Evolutionary conservation across 2,888 invertebrate genomes (phyloP).

Genomic region (Harpalus rubripes): DNA sequence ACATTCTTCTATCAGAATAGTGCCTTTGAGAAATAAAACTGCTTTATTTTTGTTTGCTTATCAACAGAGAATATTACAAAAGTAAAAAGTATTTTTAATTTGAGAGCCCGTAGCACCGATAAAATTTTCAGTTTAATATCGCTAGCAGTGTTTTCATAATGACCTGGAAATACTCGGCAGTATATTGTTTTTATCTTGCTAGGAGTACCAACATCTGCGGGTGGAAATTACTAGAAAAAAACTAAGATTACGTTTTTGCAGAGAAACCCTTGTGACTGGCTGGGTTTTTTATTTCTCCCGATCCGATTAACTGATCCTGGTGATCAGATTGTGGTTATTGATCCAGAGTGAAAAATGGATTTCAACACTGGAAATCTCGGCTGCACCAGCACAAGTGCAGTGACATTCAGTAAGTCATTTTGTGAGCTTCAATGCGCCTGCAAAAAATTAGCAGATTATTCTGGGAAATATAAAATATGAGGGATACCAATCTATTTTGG

Average conservation of each 20-base stretch:
- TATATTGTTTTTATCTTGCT: constrained; percentile 38
- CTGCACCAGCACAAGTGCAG: background rate
- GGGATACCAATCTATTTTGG: too few species aligned
- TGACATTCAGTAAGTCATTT: background rate
- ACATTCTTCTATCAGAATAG: too few species aligned
- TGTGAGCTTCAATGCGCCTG: background rate
- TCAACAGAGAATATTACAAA: background rate
- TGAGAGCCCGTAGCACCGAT: background rate
- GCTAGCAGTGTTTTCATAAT: constrained; percentile 41
- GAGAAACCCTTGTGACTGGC: constrained; percentile 45
- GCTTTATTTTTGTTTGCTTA: background rate
- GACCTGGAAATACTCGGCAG: constrained; percentile 46
- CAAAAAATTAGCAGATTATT: too few species aligned
- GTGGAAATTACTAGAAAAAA: constrained; percentile 33
- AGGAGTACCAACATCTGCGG: constrained; percentile 48
- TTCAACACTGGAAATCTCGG: too few species aligned
- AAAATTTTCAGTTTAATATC: constrained; percentile 40
- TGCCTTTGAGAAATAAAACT: too few species aligned
- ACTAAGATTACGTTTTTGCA: constrained; percentile 33
- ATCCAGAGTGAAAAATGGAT: constrained; percentile 38
- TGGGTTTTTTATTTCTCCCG: constrained; percentile 22
- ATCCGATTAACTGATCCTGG: constrained; percentile 49
- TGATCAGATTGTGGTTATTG: constrained; percentile 48
- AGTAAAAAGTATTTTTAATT: constrained; percentile 4
- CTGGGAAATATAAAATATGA: too few species aligned